Conservation (phyloP, 2,888 invertebrate genomes). For the Troides helena region DNA sequence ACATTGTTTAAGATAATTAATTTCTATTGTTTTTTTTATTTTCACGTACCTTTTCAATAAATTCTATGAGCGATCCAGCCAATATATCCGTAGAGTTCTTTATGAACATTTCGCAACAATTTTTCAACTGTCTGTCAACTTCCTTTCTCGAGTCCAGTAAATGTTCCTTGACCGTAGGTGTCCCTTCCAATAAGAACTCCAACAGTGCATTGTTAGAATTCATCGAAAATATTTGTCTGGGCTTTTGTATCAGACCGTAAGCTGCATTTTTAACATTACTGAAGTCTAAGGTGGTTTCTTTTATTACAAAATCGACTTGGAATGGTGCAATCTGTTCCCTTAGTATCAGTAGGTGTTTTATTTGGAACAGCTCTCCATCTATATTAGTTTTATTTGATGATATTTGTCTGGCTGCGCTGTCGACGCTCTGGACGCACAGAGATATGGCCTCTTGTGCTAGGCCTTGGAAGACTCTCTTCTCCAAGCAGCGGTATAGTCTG, state of each 20-base stretch:
- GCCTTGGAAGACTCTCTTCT: conserved; percentile 97
- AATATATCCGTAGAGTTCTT: conserved; percentile 87
- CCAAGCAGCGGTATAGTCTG: conserved; percentile 90
- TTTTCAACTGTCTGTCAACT: conserved; percentile 95
- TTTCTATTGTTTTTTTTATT: not conserved
- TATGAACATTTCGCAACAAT: conserved; percentile 93
- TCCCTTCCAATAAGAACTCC: conserved; percentile 95
- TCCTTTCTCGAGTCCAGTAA: conserved; percentile 97
- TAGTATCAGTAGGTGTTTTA: conserved; percentile 97
- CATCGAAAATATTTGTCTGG: conserved; percentile 91
- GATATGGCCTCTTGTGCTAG: conserved; percentile 97
- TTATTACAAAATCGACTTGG: conserved; percentile 95
- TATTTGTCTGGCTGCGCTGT: conserved; percentile 90
- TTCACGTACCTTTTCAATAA: conserved; percentile 85
- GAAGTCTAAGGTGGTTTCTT: conserved; percentile 96
- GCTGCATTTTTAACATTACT: conserved; percentile 94
- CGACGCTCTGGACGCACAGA: conserved; percentile 94
- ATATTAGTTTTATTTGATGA: conserved; percentile 86
- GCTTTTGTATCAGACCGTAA: conserved; percentile 86
- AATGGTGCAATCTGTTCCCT: conserved; percentile 99
- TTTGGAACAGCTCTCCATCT: conserved; percentile 98
- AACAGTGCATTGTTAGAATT: conserved; percentile 94
- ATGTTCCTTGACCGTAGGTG: conserved; percentile 95
- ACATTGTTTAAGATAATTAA: no score
- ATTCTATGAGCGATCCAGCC: conserved; percentile 85